Base-by-base conservation (phyloP, 2,113 vertebrate genomes). In the Mirza zaza region DNA sequence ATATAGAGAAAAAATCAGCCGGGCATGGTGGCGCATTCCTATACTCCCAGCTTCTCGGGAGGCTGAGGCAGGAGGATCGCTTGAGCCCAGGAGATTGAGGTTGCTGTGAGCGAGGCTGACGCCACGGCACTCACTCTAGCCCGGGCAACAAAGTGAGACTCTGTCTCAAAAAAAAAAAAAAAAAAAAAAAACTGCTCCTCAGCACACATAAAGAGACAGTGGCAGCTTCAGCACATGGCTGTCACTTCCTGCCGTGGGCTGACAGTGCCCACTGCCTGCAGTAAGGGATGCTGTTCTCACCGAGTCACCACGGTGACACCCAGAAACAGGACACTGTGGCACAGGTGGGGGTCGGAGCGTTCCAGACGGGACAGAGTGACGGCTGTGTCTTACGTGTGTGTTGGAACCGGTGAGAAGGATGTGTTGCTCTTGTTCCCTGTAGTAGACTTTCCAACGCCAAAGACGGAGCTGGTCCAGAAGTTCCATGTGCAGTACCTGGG, bases 391-490 rank as follows among this genome's bases (percentile, higher is more conserved):
- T 45, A 45, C 8, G 10, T 84, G 55, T n/a, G 0, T 55, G 18
- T 48, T 71, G 55, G 82, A 92, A 96, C 95, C 94, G 15, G 85
- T 73, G 89, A 97, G 97, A 93, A 98, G 87, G 34, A 92, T 67
- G 71, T 96, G 70, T 42, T 90, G 80, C 63, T 94, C 97, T 97
- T 98, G 90, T 98, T 98, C 97, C 98, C 94, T 98, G 95, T 87
- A 99, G 99, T 99, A 99, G 99, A 99, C 98, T 99, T 99, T 97
- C 99, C 99, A 96, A 99, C 99, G 98, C 99, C 99, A 99, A 99
- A 99, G 99, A 99, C 99, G 1, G 99, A 99, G 98, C 96, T 99
- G 98, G 99, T 99, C 39, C 99, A 99, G 99, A 99, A 99, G 98
- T 99, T 99, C 97, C 99, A 99, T 23, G 99, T 99, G 94, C 98